Base-by-base conservation (phyloP, 2,888 invertebrate genomes). In the Torymus aiolomorphi region DNA sequence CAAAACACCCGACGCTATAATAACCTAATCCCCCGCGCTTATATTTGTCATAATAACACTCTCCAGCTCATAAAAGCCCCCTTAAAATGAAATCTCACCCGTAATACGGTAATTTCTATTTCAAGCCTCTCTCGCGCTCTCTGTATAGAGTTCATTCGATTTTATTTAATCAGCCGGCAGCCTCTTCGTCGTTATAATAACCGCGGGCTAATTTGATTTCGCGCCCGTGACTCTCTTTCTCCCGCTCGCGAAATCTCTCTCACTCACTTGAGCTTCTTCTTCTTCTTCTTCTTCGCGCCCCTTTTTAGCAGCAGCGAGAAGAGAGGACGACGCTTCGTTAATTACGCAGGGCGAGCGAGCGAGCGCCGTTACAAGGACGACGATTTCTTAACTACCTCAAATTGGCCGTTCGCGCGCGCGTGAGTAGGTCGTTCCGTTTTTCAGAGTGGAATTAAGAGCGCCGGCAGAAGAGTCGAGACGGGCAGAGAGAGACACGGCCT, bases 191-290 rank as follows among this genome's bases (percentile, higher is more conserved):
- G 13, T 65, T 49, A 54, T 77, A 20, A 52, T 73, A 66, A 73
- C 14, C 42, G 42, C 20, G 54, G 18, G 14, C 78, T 78, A 67
- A 78, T 78, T 78, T 67, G 24, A 73, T 78, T 78, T 73, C n/a
- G 49, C 67, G 18, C 31, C 42, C 62, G 20, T 49, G 62, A 61
- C 49, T 56, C 61, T 14, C 42, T 42, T 42, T 42, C 42, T 8
- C 42, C 8, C 42, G 42, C 8, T 42, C 42, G 42, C 56, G 56
- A 73, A 78, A 73, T 61, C 61, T 20, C 20, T 20, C 20, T 20
- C 20, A 20, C 20, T 42, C 42, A 42, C 42, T 78, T 78, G 62
- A 67, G 69, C 73, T 69, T 52, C 42, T 59, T 42, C 3, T 62
- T 69, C 49, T 69, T 51, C 42, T 59, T 42, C 3, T 62, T 42